Base-by-base conservation (phyloP, 2,888 invertebrate species). In the Galerucella calmariensis region DNA sequence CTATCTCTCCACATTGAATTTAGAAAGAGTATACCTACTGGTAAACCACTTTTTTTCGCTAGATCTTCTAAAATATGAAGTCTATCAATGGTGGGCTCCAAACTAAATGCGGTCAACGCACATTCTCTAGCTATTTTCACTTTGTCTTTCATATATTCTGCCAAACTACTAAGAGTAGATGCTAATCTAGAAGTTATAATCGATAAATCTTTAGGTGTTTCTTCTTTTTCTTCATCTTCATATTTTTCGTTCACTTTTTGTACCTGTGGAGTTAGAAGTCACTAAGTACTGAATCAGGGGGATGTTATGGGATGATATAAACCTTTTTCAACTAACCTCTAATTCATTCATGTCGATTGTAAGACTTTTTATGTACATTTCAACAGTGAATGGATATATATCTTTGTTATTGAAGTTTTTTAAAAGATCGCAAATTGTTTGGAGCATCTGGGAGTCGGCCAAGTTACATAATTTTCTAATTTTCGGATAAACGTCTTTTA, bases 291-390 rank as follows among this genome's bases (percentile, higher is more conserved):
- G 16, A 27, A 27, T 27, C 27, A 2, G 27, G n/a, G n/a, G n/a
- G n/a, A n/a, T n/a, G n/a, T n/a, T n/a, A n/a, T n/a, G n/a, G n/a
- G n/a, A n/a, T n/a, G n/a, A n/a, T n/a, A n/a, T n/a, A n/a, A n/a
- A n/a, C n/a, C n/a, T n/a, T n/a, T n/a, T n/a, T n/a, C n/a, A n/a
- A 14, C 35, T 35, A 84, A 90, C 88, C 85, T 94, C 94, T 83
- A 94, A 84, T 83, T 92, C 92, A 82, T 94, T 94, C 90, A 94
- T 91, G 80, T 94, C 94, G 10, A 92, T 90, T 3, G 93, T 94
- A 79, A 94, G 89, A 2, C 93, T 93, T 75, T 93, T 90, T 67
- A 94, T 92, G 84, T 92, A 94, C 79, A 94, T 85, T 85, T 94
- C 93, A 78, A 94, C 92, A 46, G 92, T 91, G 75, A 93, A 90